Evolutionary conservation across 2,888 invertebrate genomes (phyloP).

Genomic region (Oasisia sp.): DNA sequence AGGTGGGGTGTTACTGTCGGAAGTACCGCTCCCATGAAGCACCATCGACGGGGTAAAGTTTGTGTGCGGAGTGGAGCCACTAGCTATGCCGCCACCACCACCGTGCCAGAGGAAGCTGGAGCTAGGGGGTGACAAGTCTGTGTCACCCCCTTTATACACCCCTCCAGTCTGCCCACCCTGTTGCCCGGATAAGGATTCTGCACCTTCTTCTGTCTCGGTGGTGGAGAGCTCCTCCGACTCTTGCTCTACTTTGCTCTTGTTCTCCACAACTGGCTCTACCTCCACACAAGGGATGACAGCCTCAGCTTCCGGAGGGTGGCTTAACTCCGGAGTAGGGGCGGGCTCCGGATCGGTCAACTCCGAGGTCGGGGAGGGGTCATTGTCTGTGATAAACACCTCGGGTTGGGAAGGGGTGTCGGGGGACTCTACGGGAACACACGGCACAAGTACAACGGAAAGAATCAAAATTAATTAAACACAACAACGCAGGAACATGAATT

Average conservation of each 20-base stretch:
- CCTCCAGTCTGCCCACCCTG: slow-evolving; percentile 5
- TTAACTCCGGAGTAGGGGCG: not conserved
- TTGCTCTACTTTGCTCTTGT: not conserved
- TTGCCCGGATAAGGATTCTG: slow-evolving; percentile 4
- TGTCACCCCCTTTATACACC: not conserved
- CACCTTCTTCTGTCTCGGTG: slow-evolving; percentile 1
- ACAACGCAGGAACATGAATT: not conserved
- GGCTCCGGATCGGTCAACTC: not conserved
- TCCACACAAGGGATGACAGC: not conserved
- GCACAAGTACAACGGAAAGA: not conserved
- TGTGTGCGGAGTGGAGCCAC: not conserved
- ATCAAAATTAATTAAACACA: not conserved
- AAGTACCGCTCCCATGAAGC: not conserved
- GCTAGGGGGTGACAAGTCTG: not conserved
- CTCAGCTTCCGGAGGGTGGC: not conserved
- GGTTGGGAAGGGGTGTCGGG: not conserved
- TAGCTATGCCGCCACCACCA: not conserved
- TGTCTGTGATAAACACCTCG: not conserved
- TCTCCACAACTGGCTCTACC: not conserved
- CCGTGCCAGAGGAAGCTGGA: not conserved
- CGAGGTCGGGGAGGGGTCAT: not conserved
- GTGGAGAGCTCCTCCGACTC: not conserved
- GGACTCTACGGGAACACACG: not conserved
- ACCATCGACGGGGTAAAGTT: not conserved
- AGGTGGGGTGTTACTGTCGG: not conserved